Conservation (phyloP, 2,888 invertebrate species). For the Agonopterix arenella region DNA sequence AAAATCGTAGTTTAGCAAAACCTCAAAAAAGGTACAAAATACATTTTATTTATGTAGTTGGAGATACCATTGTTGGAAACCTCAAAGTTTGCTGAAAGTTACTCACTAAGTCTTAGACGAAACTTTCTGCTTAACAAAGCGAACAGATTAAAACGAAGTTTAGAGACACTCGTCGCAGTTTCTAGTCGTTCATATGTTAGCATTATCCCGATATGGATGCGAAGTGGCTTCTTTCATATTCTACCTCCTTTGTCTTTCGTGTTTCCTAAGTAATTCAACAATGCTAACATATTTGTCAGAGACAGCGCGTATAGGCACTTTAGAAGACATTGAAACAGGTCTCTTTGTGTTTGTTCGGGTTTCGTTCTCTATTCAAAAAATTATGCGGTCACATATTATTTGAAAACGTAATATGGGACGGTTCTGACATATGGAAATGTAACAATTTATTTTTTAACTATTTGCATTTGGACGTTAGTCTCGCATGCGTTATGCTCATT, state of each 20-base stretch:
- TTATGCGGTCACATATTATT: conserved; percentile 46
- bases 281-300: conserved; percentile 59
- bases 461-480: conserved; percentile 30
- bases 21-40: too few species aligned
- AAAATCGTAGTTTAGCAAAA: too few species aligned
- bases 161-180: conserved; percentile 1
- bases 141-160: conserved; percentile 2
- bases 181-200: conserved; percentile 6
- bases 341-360: conserved; percentile 45
- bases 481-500: conserved; percentile 14
- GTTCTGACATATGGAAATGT: conserved; percentile 40
- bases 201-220: conserved; percentile 18
- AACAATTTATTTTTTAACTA: conserved; percentile 35
- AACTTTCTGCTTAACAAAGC: neutral
- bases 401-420: conserved; percentile 45
- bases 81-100: neutral
- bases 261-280: conserved; percentile 51
- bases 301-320: conserved; percentile 45
- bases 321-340: conserved; percentile 52
- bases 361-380: conserved; percentile 58
- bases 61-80: neutral
- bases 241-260: conserved; percentile 45
- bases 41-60: too few species aligned
- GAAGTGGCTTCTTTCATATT: conserved; percentile 41
- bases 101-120: neutral